Evolutionary conservation across 2,888 invertebrate species (phyloP), one percentile per base, ranked within the genome.

Genomic region (Coremacera marginata): DNA sequence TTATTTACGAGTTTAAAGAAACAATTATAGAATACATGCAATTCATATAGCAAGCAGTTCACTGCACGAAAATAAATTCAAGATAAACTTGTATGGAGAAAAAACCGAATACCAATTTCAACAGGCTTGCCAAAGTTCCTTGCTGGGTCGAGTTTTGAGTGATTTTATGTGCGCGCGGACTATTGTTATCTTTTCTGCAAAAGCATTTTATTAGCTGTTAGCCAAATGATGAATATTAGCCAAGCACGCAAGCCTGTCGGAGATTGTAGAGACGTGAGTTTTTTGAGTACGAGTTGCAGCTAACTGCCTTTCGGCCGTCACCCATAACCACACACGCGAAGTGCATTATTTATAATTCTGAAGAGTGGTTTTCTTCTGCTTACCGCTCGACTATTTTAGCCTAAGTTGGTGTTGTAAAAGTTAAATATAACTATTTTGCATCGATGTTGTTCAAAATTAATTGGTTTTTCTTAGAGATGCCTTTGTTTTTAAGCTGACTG

Each of bases 31-130:
- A 77, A 74, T 75, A 68, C 78, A 71, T 75, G 78, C 80, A 76
- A 76, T 60, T 31, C 31, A 67, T 75, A 78, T 75, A 80, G 71
- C 79, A 80, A 80, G 71, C 78, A 80, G 77, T 73, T 60, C 63
- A 77, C 76, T 72, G 73, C 71, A 76, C 73, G 77, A 71, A 76
- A 72, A 78, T 78, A 60, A 57, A 71, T 71, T 60, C 5, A 31
- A 57, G 22, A 11, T 25, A 11, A 57, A 49, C 19, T 55, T 7
- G 0, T 19, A 11, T 55, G 31, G 70, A 70, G 31, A 49, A 72
- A 71, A 49, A 19, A 67, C 9, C 34, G 52, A 75, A 68, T 51
- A 67, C 44, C 7, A 60, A 1, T 65, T 65, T 65, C 22, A 49
- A 14, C 44, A 34, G 16, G 19, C 55, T 44, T 44, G 19, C 19